Evolutionary conservation across 37 sponge, comb jelly and placozoan species (phyloP), one percentile per base, ranked within the genome.

Genomic region (Bolinopsis microptera): DNA sequence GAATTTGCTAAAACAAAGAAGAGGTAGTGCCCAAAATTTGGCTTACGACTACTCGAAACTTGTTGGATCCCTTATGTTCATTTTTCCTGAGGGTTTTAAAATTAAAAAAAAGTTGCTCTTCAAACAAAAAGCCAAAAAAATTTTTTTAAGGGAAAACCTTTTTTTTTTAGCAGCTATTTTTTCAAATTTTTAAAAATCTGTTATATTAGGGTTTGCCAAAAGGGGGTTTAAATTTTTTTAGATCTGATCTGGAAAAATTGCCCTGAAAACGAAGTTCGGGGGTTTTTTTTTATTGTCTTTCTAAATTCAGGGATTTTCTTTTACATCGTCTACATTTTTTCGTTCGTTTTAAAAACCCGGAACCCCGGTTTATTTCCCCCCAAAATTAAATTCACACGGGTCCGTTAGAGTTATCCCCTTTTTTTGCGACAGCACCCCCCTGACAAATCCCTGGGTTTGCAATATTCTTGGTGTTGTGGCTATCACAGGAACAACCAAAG

Each of bases 281-380:
- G 69, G 0, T 68, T 77, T 38, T 95, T 97, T 0, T 18, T 68
- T n/a, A n/a, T n/a, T 24, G 97, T 95, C 95, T 96, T 95, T 9
- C 72, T 93, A 38, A 74, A 94, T 39, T 75, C 94, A 93, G 3
- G 97, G 96, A 24, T 97, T 92, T 76, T 82, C 70, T 26, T 94
- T 75, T 21, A 98, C 83, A 95, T 96, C 96, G 82, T 98, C 98
- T 68, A 98, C 98, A 98, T 98, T 21, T 97, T 94, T 67, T 98
- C 98, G 0, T 97, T 97, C 68, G 97, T 97, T 48, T 98, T 97
- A 32, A 98, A 93, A 32, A 98, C 95, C 0, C 97, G 75, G 37
- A 95, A 94, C 69, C 94, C 94, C 22, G 96, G 28, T 13, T 77
- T n/a, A n/a, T n/a, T n/a, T n/a, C n/a, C n/a, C n/a, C n/a, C n/a